Percentiles rank a stretch among this genome's conserved stretches.
These are phyloP conservation scores for Neomonachus schauinslandi DNA, from an alignment of 2,113 vertebrate species.

Conservation along the genomic window DNA sequence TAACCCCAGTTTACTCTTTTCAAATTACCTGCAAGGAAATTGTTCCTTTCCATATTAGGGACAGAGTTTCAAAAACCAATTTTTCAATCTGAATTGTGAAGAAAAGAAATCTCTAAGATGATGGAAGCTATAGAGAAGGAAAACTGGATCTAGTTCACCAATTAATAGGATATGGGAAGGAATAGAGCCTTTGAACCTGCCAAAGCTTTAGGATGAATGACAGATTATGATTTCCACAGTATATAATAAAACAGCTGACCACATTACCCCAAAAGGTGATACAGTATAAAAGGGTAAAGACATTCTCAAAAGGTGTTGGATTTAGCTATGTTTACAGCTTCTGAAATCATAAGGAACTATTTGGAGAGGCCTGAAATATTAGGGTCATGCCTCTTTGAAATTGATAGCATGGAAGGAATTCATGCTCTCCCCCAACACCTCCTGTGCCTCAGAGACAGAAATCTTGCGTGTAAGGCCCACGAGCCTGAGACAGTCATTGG, in stretches of 20 bases:
- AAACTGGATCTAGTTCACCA: not conserved
- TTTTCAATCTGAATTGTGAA: not conserved
- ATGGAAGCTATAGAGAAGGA: not conserved
- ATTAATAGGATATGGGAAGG: not conserved
- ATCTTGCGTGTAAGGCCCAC: not conserved
- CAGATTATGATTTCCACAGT: not conserved
- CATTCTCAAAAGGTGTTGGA: not conserved
- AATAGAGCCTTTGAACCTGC: not conserved
- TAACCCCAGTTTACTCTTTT: not conserved
- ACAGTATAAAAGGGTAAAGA: not conserved
- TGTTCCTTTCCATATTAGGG: not conserved
- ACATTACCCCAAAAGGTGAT: not conserved
- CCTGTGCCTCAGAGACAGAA: not conserved
- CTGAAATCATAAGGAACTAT: not conserved
- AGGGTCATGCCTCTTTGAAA: not conserved
- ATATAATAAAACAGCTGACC: not conserved
- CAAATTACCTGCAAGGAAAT: constrained; percentile 25
- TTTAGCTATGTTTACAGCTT: constrained; percentile 26
- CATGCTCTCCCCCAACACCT: not conserved
- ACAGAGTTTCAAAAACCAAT: not conserved
- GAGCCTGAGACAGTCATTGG: not conserved
- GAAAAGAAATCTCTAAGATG: not conserved
- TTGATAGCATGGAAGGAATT: not conserved
- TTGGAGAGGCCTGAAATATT: not conserved
- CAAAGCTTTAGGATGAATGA: not conserved